phyloP scores from a whole-genome alignment of 1,140 invertebrate species.

The Drosophila bipectinata region DNA sequence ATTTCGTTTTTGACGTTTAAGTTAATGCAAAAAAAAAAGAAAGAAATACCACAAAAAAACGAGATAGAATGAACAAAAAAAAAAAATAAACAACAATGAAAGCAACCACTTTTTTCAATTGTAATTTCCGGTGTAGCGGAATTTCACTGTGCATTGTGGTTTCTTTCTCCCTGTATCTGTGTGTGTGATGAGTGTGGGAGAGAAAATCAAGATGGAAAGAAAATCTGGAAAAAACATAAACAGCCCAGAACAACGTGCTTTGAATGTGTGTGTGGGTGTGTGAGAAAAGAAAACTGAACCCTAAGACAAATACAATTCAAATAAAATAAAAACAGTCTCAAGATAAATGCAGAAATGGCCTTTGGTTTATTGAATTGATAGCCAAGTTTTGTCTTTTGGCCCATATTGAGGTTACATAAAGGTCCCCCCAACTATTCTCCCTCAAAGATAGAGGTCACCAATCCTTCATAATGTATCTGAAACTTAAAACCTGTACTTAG shows the following conservation, averaged over 20 bases:
- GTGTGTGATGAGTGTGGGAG: slow-evolving; percentile 30
- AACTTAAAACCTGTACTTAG: neutral
- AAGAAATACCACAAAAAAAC: neutral
- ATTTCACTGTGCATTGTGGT: slow-evolving; percentile 64
- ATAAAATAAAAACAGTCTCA: slow-evolving; percentile 20
- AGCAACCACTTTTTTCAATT: slow-evolving; percentile 70
- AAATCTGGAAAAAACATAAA: slow-evolving; percentile 62
- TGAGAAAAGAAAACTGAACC: slow-evolving; percentile 23
- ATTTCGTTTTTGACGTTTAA: slow-evolving; percentile 45
- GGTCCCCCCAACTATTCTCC: neutral
- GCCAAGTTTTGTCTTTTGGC: slow-evolving; percentile 28
- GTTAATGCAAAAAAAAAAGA: slow-evolving; percentile 27
- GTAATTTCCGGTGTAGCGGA: slow-evolving; percentile 78
- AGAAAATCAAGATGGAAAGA: slow-evolving; percentile 35
- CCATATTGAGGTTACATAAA: slow-evolving; percentile 66
- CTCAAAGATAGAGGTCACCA: no score
- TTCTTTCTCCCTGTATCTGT: slow-evolving; percentile 8
- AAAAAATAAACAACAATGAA: slow-evolving; percentile 37
- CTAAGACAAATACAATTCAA: slow-evolving; percentile 27
- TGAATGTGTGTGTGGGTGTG: slow-evolving; percentile 5
- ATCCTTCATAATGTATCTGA: no score
- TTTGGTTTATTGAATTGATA: slow-evolving; percentile 60
- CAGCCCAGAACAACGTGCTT: slow-evolving; percentile 55
- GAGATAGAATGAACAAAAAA: slow-evolving; percentile 1
- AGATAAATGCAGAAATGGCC: slow-evolving; percentile 31